Conservation (phyloP, 2,888 invertebrate species). For the Tetanocera ferruginea region DNA sequence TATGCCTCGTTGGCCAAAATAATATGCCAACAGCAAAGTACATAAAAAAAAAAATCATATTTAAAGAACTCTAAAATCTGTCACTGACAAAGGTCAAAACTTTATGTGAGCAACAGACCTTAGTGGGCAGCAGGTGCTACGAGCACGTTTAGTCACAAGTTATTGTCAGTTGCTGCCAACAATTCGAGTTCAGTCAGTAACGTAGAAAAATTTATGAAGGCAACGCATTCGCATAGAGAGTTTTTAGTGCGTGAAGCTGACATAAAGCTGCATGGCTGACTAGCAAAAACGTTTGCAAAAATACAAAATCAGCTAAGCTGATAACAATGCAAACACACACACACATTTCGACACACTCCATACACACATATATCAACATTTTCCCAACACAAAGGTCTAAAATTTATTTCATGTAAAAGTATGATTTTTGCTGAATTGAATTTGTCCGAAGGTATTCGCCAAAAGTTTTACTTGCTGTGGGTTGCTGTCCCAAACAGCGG, state of each 20-base stretch:
- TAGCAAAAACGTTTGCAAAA: neutral
- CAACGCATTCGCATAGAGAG: neutral
- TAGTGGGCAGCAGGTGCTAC: slow-evolving; percentile 41
- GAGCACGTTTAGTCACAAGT: slow-evolving; percentile 42
- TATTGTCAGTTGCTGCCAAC: slow-evolving; percentile 17
- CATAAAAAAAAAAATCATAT: neutral
- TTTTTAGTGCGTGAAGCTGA: neutral
- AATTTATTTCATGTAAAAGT: neutral
- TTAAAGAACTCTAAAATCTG: slow-evolving; percentile 3
- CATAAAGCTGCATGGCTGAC: neutral
- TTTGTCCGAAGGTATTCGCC: neutral
- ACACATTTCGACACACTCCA: neutral
- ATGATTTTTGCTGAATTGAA: neutral
- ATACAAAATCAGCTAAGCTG: neutral
- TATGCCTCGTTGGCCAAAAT: slow-evolving; percentile 26
- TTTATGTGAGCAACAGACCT: slow-evolving; percentile 15
- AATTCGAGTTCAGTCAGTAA: neutral
- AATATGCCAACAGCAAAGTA: neutral
- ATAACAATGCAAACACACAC: neutral
- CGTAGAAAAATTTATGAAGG: slow-evolving; percentile 43
- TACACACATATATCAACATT: neutral
- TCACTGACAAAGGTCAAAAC: slow-evolving; percentile 31
- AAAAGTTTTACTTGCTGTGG: neutral
- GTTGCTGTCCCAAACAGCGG: slow-evolving; percentile 9
- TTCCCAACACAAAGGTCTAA: neutral